These are phyloP conservation scores for Plebejus argus DNA, from an alignment of 2,888 invertebrate species.

Conservation along the genomic window DNA sequence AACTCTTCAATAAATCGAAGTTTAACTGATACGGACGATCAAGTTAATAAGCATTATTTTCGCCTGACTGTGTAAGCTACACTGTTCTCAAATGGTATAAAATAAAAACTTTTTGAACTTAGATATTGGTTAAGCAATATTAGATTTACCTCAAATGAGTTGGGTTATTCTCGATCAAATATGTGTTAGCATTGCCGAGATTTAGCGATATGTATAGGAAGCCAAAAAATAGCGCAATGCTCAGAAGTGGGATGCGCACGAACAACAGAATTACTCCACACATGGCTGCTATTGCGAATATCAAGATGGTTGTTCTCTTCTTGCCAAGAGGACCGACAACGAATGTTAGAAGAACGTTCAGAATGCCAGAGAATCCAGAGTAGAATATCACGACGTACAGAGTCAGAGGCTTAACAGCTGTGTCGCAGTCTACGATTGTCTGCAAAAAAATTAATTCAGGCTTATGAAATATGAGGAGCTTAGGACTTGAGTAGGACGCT, in stretches of 20 bases:
- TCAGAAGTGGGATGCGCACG: constrained; percentile 56
- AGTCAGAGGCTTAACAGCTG: constrained; percentile 55
- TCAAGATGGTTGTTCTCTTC: constrained; percentile 53
- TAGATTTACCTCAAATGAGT: constrained; percentile 63
- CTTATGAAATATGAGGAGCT: background rate
- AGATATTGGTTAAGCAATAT: background rate
- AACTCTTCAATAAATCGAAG: too few relatives aligned
- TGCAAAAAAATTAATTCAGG: constrained; percentile 44
- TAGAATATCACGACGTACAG: constrained; percentile 65
- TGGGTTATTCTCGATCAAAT: constrained; percentile 66
- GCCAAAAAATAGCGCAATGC: constrained; percentile 60
- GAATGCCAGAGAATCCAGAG: constrained; percentile 52
- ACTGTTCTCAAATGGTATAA: too few relatives aligned
- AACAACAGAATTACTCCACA: constrained; percentile 57
- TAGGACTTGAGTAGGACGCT: background rate
- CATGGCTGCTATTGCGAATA: constrained; percentile 52
- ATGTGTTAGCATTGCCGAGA: constrained; percentile 65
- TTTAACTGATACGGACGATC: too few relatives aligned
- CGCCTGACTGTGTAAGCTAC: too few relatives aligned
- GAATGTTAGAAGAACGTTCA: constrained; percentile 58
- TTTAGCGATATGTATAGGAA: constrained; percentile 63
- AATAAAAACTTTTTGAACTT: too few relatives aligned
- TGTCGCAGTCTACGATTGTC: constrained; percentile 55
- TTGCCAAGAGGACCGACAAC: constrained; percentile 59
- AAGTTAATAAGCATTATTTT: too few relatives aligned